Conservation (phyloP, 2,888 invertebrate genomes). For the Napeogenes sylphis region DNA sequence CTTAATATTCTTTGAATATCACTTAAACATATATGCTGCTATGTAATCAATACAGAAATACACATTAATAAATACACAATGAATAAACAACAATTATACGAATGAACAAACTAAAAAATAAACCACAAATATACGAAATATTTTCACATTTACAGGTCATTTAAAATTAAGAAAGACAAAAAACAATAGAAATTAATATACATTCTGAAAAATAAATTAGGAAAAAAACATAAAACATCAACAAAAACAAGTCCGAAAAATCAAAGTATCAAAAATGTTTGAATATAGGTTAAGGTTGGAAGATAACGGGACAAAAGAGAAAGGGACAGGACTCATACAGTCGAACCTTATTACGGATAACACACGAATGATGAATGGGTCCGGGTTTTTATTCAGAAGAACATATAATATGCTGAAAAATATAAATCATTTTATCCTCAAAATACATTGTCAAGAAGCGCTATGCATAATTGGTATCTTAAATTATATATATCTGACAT, state of each 20-base stretch:
- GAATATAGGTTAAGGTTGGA: conserved; percentile 27
- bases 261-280: conserved; percentile 28
- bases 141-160: too few relatives aligned
- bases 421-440: conserved; percentile 16
- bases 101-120: too few relatives aligned
- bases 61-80: too few relatives aligned
- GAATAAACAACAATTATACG: too few relatives aligned
- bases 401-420: conserved; percentile 23
- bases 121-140: too few relatives aligned
- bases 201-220: conserved; percentile 10
- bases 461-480: too few relatives aligned
- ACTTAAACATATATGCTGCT: too few relatives aligned
- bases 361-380: conserved; percentile 36
- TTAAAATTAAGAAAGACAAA: too few relatives aligned
- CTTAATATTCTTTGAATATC: too few relatives aligned
- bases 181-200: neutral
- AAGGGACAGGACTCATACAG: conserved; percentile 35
- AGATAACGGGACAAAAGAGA: conserved; percentile 15
- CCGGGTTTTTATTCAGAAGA: conserved; percentile 35
- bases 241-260: conserved; percentile 19
- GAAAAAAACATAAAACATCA: conserved; percentile 16
- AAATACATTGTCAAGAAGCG: too few relatives aligned
- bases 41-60: too few relatives aligned
- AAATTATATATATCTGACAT: too few relatives aligned
- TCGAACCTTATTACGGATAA: conserved; percentile 33